Base-by-base conservation (phyloP, 2,113 vertebrate species). In the Pygoscelis adeliae region DNA sequence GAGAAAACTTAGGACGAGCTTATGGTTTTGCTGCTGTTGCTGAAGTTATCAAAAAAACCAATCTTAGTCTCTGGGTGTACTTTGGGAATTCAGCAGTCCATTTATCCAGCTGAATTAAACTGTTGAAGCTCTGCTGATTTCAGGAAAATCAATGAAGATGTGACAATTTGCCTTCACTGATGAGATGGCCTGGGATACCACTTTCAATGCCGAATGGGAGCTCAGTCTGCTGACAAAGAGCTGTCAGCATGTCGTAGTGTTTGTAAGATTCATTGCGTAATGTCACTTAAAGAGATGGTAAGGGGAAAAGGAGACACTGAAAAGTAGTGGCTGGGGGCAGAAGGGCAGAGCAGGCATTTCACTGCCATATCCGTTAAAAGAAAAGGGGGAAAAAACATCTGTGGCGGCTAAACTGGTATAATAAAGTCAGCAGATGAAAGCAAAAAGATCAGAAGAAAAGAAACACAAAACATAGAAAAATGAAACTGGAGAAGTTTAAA, bases 371-470 rank as follows among this genome's bases (percentile, higher is more conserved):
- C 66, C 90, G 62, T 93, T 94, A 91, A 83, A 92, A 90, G 42
- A 77, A 93, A 63, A 40, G 58, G 72, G 44, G 27, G 15, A 25
- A 49, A 76, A 95, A 82, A 2, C 92, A 95, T 95, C 92, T 95
- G 95, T 83, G 87, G 84, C 69, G 93, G 82, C 83, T 89, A 84
- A 93, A 83, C 95, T 89, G 52, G 26, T 90, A 69, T 91, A 96
- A 97, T 97, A 92, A 96, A 96, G 80, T 56, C 77, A 81, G 84
- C 61, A 96, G 82, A 97, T 96, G 90, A 94, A 96, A 97, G 96
- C 40, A 79, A 83, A 96, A 96, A 96, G 89, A 97, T 97, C 96
- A 97, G 96, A 97, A 96, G 92, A 58, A 90, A 91, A 77, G 70
- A 93, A 97, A 84, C 61, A 80, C 34, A 79, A 87, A 93, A 38